Evolutionary conservation across 2,797 vertebrate genomes (phyloP).

Genomic region (Poecilia wingei): DNA sequence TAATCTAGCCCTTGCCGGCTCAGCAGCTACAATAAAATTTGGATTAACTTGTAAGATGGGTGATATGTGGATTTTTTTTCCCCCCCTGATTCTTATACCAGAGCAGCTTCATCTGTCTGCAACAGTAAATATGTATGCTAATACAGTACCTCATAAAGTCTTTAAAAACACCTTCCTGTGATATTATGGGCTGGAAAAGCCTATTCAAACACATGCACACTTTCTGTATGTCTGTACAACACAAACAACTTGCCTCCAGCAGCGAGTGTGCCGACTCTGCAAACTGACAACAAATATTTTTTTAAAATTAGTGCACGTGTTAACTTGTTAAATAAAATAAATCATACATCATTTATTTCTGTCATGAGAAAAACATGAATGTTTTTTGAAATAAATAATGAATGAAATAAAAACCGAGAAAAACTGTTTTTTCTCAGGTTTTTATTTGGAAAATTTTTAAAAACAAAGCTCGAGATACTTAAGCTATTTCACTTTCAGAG

Average conservation of each 20-base stretch:
- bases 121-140: conserved; percentile 82
- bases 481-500: conserved; percentile 1
- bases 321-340: neutral
- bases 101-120: conserved; percentile 60
- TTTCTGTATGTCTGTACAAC: conserved; percentile 22
- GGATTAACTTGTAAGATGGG: conserved; percentile 82
- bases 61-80: conserved; percentile 65
- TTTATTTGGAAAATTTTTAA: conserved; percentile 1
- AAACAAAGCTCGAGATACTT: neutral
- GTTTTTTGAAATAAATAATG: neutral
- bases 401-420: neutral
- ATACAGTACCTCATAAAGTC: conserved; percentile 75
- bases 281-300: conserved; percentile 2
- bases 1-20: conserved; percentile 80
- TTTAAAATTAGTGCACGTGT: neutral
- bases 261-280: conserved; percentile 20
- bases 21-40: conserved; percentile 81
- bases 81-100: conserved; percentile 58
- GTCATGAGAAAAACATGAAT: neutral
- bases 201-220: conserved; percentile 32
- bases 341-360: neutral
- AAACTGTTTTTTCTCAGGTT: neutral
- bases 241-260: conserved; percentile 48
- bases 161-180: conserved; percentile 64
- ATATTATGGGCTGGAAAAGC: conserved; percentile 53